phyloP scores from a whole-genome alignment of 2,797 vertebrate genomes.

The Petrocephalus schoutedeni region DNA sequence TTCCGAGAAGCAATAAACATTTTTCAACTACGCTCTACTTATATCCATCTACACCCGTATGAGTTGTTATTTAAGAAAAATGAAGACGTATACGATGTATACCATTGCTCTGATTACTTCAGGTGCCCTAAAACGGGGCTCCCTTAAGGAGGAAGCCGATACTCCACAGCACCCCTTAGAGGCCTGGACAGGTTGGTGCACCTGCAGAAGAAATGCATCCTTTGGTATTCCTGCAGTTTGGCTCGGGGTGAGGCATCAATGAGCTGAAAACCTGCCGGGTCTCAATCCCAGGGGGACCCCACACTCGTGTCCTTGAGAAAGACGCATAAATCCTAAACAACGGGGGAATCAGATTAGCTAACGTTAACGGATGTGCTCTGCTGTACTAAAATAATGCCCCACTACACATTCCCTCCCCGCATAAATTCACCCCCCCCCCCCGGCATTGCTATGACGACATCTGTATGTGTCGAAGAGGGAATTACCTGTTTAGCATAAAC shows the following conservation, averaged over 20 bases:
- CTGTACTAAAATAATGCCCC: not conserved
- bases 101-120: not conserved
- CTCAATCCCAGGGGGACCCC: not conserved
- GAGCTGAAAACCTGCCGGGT: slow-evolving; percentile 19
- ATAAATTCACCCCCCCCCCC: not conserved
- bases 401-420: not conserved
- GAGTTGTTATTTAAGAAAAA: not conserved
- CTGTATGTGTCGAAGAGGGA: not conserved
- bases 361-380: not conserved
- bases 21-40: not conserved
- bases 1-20: not conserved
- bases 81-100: not conserved
- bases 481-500: not conserved
- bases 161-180: not conserved
- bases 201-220: not conserved
- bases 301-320: not conserved
- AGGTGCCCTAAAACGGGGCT: not conserved
- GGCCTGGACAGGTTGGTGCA: not conserved
- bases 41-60: not conserved
- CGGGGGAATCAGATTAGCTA: not conserved
- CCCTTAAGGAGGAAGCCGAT: not conserved
- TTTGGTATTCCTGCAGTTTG: not conserved
- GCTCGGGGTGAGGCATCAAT: slow-evolving; percentile 26
- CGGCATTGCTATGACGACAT: not conserved
- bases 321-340: not conserved